Base-by-base conservation (phyloP, 2,888 invertebrate species). In the Lepidocyrtinus sp. region DNA sequence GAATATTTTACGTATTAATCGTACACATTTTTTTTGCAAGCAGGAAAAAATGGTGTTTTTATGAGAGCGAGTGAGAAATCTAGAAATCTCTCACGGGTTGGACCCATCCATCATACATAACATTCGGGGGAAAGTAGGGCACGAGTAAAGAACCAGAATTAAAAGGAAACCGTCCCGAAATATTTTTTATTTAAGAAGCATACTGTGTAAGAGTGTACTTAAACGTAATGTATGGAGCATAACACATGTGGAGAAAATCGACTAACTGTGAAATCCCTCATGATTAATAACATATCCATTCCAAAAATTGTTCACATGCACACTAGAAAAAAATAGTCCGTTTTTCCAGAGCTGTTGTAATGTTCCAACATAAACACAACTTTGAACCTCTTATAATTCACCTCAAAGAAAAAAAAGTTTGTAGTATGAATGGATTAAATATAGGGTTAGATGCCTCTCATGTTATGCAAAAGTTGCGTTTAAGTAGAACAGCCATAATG, bases 41-140 rank as follows among this genome's bases (percentile, higher is more conserved):
- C 27, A 27, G 19, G 12, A 36, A 36, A 36, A 36, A 36, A 36
- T 36, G n/a, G n/a, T n/a, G 12, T 36, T 36, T 36, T 36, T 36
- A 36, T 36, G 36, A 9, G 64, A 45, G 63, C 65, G 65, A 50
- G 64, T 26, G 73, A 64, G 65, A 64, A 64, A 62, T 68, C 62
- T 62, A 70, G 71, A 76, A 76, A 76, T 76, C 76, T 76, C 76
- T 69, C 70, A 71, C 65, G 76, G 65, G 73, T 64, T 68, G 24
- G 61, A 78, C 63, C 73, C 78, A 78, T 78, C 78, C 78, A 78
- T 78, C 78, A 78, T 73, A 71, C n/a, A n/a, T n/a, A 55, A 78
- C 68, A 73, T 77, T 24, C n/a, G n/a, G n/a, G n/a, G 64, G 2
- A 25, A 64, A 24, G 22, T 26, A 64, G 62, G 21, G 26, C 64